A percentile compares a stretch with the other conserved stretches of the same genome.
Evolutionary conservation across 2,888 invertebrate genomes (phyloP).

Genomic region (Diaprepes abbreviatus): DNA sequence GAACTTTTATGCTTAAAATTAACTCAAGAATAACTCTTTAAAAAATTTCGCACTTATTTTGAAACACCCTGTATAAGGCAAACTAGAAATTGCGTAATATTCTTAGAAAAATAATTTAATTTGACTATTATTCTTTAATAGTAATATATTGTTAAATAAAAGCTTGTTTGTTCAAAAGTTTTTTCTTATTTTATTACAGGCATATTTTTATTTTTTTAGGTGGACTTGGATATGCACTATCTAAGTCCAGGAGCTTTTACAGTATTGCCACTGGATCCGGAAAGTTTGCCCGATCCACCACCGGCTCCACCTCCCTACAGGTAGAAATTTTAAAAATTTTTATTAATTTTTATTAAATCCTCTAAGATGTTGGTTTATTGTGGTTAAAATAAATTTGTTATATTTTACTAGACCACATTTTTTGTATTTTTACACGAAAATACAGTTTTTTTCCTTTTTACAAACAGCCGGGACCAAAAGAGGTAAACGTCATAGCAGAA

Average conservation of each 20-base stretch:
- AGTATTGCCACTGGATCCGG: conserved; percentile 62
- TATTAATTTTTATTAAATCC: too few relatives aligned
- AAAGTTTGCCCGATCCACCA: conserved; percentile 61
- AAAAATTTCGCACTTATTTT: too few relatives aligned
- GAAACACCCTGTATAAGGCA: too few relatives aligned
- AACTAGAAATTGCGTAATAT: too few relatives aligned
- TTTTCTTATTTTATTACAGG: too few relatives aligned
- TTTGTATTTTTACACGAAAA: conserved; percentile 6
- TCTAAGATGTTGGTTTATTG: too few relatives aligned
- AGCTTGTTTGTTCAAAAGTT: too few relatives aligned
- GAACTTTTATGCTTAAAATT: too few relatives aligned
- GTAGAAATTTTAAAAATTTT: conserved; percentile 58
- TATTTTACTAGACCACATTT: background rate
- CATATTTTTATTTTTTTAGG: conserved; percentile 55
- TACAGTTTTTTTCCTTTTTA: conserved; percentile 21
- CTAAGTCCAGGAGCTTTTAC: conserved; percentile 66
- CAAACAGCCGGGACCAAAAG: conserved; percentile 32
- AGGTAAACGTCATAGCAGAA: conserved; percentile 32
- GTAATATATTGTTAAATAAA: too few relatives aligned
- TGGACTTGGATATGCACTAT: conserved; percentile 62
- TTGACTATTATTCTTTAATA: too few relatives aligned
- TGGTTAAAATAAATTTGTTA: background rate
- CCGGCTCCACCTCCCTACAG: conserved; percentile 63
- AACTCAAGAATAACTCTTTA: too few relatives aligned
- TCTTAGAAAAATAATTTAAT: too few relatives aligned